Evolutionary conservation across 2,113 vertebrate genomes (phyloP).

Genomic region (Parus major): DNA sequence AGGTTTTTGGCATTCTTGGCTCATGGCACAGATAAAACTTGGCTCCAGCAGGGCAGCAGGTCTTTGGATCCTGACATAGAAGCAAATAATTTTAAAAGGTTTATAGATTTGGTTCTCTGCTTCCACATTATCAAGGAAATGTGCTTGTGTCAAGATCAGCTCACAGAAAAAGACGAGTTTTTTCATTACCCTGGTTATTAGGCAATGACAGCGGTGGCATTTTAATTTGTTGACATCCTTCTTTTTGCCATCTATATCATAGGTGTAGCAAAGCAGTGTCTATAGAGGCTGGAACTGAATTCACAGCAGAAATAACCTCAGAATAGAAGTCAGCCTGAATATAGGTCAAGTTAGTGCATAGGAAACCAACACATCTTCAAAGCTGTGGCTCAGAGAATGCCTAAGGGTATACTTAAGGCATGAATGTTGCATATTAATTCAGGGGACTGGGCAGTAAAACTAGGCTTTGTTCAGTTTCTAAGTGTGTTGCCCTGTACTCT

Average conservation of each 20-base stretch:
- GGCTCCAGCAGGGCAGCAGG: not conserved
- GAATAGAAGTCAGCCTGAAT: slow-evolving; percentile 42
- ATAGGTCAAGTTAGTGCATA: slow-evolving; percentile 45
- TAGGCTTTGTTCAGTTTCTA: not conserved
- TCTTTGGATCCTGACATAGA: not conserved
- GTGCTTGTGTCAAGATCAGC: not conserved
- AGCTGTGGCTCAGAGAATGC: slow-evolving; percentile 28
- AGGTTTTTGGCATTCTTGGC: not conserved
- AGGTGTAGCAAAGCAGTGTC: not conserved
- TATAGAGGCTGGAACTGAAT: not conserved
- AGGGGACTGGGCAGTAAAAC: slow-evolving; percentile 47
- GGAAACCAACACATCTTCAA: slow-evolving; percentile 49
- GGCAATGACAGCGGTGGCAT: not conserved
- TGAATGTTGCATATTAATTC: slow-evolving; percentile 48
- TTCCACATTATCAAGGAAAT: not conserved
- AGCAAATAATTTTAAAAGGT: not conserved
- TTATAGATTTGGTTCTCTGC: not conserved
- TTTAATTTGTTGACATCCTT: slow-evolving; percentile 7
- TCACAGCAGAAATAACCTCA: slow-evolving; percentile 32
- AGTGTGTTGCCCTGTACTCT: not conserved
- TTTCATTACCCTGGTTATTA: not conserved
- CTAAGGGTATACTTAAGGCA: slow-evolving; percentile 19
- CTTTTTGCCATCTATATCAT: not conserved
- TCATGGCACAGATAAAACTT: not conserved
- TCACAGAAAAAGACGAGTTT: not conserved